phyloP scores from a whole-genome alignment of 2,888 invertebrate species.

The Apamea monoglypha region DNA sequence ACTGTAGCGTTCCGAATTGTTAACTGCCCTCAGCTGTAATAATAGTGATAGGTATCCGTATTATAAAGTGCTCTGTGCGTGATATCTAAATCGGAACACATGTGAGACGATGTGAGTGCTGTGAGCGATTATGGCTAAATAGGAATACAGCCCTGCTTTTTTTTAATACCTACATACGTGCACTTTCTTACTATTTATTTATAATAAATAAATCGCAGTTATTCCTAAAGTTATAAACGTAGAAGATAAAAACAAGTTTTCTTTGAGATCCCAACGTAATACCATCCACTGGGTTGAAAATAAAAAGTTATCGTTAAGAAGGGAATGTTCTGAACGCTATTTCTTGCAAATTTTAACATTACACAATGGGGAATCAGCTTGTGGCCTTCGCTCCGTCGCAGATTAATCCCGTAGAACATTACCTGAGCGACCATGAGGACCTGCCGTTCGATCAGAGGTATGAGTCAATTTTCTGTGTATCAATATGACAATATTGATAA shows the following conservation, averaged over 20 bases:
- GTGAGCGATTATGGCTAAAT: no score
- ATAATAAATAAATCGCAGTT: conserved; percentile 7
- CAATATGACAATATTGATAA: conserved; percentile 3
- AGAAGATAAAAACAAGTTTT: background rate
- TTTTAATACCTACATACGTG: conserved; percentile 16
- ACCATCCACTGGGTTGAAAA: background rate
- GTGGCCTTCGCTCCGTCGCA: conserved; percentile 99
- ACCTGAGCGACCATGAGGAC: conserved; percentile 97
- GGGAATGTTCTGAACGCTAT: conserved; percentile 55
- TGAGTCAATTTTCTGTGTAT: conserved; percentile 38
- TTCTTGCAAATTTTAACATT: conserved; percentile 43
- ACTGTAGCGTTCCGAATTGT: no score
- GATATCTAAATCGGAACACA: no score
- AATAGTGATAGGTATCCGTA: no score
- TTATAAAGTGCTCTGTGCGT: no score
- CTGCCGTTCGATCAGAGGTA: conserved; percentile 96
- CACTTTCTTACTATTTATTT: conserved; percentile 18
- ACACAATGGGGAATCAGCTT: conserved; percentile 98
- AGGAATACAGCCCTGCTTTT: no score
- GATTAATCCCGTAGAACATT: conserved; percentile 99
- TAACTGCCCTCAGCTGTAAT: no score
- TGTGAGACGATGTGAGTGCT: no score
- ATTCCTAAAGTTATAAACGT: background rate
- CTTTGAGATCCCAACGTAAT: background rate
- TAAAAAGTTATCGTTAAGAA: conserved; percentile 11